Evolutionary conservation across 2,888 invertebrate species (phyloP), one percentile per base, ranked within the genome.

Genomic region (Acleris emargana): DNA sequence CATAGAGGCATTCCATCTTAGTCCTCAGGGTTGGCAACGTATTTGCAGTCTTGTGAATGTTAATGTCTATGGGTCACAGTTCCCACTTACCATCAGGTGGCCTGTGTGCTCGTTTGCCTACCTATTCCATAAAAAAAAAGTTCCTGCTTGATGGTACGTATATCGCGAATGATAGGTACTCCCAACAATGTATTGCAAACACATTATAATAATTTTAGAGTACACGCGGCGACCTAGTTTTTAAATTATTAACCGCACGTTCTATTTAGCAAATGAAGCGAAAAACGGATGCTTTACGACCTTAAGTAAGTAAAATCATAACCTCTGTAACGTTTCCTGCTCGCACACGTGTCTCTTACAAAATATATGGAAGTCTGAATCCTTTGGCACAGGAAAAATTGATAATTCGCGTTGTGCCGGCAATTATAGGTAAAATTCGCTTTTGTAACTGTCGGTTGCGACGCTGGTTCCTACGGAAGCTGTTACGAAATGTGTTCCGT

Each of bases 401-500:
- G 47, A 58, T 58, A 58, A 58, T 52, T 28, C 52, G 13, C 2
- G 22, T 13, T 18, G 50, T 50, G 13, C 28, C 52, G 22, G 11
- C 18, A 25, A 52, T 58, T 58, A 58, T 28, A n/a, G 28, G 57
- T 11, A 58, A 58, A 58, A 25, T 43, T n/a, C 43, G 43, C 3
- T 58, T 47, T 43, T 25, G 57, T 25, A 47, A 58, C 28, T 16
- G 47, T 17, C 47, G 45, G 28, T 58, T 58, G 57, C 47, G 57
- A 18, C 47, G 47, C 2, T 32, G 1, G 47, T 58, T 58, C 57
- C 45, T 58, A 55, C 55, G 55, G 57, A 58, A 58, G 57, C 17
- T 0, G 25, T 58, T 58, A 47, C 57, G 25, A 47, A 25, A 47
- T 52, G 7, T 9, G 49, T 49, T 49, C 49, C 49, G 49, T 49